Evolutionary conservation across 2,888 invertebrate species (phyloP).

Genomic region (Hydriomena furcata): DNA sequence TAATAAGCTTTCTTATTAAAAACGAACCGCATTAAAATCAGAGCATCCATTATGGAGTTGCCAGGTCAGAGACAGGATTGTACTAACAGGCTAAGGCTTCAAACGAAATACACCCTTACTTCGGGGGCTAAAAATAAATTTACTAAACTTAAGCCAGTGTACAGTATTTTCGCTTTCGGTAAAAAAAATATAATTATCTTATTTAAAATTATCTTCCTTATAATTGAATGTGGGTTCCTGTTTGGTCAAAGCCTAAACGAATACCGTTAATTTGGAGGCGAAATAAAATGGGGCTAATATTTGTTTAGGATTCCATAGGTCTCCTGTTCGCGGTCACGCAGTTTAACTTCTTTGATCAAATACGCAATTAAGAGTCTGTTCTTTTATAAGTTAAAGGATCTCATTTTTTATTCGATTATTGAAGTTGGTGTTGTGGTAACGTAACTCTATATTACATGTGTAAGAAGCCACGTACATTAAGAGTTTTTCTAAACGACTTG

Average conservation of each 20-base stretch:
- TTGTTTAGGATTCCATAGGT: constrained; percentile 49
- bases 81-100: too few species aligned
- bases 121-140: background rate
- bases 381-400: background rate
- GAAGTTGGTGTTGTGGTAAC: too few species aligned
- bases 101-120: too few species aligned
- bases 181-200: too few species aligned
- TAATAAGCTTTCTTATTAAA: too few species aligned
- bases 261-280: constrained; percentile 32
- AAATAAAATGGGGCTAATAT: constrained; percentile 48
- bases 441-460: too few species aligned
- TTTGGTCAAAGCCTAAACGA: constrained; percentile 30
- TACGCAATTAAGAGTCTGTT: constrained; percentile 8
- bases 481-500: too few species aligned
- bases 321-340: constrained; percentile 30
- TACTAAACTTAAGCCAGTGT: background rate
- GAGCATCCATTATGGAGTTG: too few species aligned
- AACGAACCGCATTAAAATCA: too few species aligned
- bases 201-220: constrained; percentile 19
- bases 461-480: too few species aligned
- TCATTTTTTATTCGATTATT: background rate
- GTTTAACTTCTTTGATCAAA: constrained; percentile 19
- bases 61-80: too few species aligned
- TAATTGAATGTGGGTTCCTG: constrained; percentile 27
- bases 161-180: constrained; percentile 8